A percentile compares a stretch with the other conserved stretches of the same genome.
Evolutionary conservation across 2,888 invertebrate species (phyloP).

Genomic region (Drosophila atripex): DNA sequence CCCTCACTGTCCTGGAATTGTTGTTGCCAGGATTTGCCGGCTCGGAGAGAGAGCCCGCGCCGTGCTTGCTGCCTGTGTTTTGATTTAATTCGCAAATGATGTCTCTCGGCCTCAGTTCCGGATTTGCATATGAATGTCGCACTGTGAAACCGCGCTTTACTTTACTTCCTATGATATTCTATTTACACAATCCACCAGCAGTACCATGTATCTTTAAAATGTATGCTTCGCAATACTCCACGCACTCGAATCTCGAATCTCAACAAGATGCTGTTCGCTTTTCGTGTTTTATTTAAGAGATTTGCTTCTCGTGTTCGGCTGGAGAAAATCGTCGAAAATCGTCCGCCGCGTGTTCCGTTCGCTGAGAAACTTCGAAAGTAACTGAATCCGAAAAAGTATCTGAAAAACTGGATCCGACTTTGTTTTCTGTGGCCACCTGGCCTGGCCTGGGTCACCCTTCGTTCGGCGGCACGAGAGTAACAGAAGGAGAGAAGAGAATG

Average conservation of each 20-base stretch:
- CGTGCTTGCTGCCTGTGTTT: conserved; percentile 54
- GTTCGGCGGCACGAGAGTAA: neutral
- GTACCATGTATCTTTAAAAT: neutral
- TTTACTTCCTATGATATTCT: conserved; percentile 18
- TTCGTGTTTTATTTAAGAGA: conserved; percentile 46
- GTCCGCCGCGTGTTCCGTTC: conserved; percentile 69
- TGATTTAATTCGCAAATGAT: conserved; percentile 75
- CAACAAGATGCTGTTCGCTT: conserved; percentile 2
- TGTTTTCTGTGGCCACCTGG: conserved; percentile 57
- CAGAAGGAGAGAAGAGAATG: neutral
- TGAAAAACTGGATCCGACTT: conserved; percentile 72
- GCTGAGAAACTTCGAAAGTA: conserved; percentile 81
- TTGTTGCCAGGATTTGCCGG: conserved; percentile 33
- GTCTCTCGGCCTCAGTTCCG: conserved; percentile 19
- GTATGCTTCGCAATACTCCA: conserved; percentile 5
- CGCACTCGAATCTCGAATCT: conserved; percentile 17
- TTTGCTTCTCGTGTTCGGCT: conserved; percentile 32
- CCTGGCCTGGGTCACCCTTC: neutral
- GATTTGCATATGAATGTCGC: conserved; percentile 68
- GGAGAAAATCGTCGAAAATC: conserved; percentile 15
- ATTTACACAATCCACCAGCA: conserved; percentile 34
- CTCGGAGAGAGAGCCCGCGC: conserved; percentile 15
- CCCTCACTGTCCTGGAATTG: conserved; percentile 62
- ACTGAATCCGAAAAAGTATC: conserved; percentile 82
- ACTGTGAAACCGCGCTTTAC: conserved; percentile 61